Evolutionary conservation across 2,113 vertebrate genomes (phyloP).

Genomic region (Rhodinocichla rosea): DNA sequence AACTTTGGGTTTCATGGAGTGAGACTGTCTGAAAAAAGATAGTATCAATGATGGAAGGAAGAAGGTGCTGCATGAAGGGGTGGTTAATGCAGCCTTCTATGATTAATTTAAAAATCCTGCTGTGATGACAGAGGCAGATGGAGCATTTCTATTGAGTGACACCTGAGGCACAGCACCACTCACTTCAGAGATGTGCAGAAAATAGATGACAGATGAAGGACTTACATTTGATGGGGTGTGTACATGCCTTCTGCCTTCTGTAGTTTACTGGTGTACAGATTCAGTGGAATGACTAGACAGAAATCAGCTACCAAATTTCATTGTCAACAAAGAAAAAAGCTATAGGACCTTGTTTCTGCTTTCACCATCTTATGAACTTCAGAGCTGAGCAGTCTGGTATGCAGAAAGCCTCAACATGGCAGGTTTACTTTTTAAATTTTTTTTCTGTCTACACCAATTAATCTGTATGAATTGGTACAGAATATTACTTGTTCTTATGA

Average conservation of each 20-base stretch:
- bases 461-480: neutral
- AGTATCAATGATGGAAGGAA: neutral
- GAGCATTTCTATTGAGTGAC: neutral
- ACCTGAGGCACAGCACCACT: fast-evolving
- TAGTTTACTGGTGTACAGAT: neutral
- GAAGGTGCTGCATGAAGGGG: neutral
- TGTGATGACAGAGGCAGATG: neutral
- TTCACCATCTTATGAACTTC: neutral
- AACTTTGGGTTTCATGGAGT: neutral
- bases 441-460: neutral
- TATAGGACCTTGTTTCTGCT: neutral
- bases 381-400: neutral
- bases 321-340: neutral
- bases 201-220: neutral
- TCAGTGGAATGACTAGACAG: neutral
- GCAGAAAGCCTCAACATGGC: neutral
- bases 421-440: neutral
- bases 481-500: neutral
- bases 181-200: neutral
- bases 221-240: neutral
- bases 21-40: neutral
- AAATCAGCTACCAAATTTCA: neutral
- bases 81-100: neutral
- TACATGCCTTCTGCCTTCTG: neutral
- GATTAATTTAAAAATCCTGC: neutral